Evolutionary conservation across 2,888 invertebrate genomes (phyloP), one percentile per base, ranked within the genome.

Genomic region (Myopa testacea): DNA sequence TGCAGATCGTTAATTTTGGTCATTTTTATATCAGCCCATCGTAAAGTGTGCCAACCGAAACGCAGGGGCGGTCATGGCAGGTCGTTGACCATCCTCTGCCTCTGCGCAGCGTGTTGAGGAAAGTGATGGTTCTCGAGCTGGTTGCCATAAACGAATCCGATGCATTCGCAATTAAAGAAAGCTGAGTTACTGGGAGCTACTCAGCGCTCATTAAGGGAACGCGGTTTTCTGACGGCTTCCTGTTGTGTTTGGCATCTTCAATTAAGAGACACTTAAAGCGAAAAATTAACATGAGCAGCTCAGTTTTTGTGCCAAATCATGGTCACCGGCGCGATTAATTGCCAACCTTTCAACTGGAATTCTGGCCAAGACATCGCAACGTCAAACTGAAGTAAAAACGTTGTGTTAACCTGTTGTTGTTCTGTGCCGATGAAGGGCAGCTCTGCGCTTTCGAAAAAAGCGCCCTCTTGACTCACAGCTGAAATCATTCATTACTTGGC

Each of bases 11-110:
- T 45, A 8, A 45, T 45, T 67, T 67, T 40, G 67, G 40, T 5
- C 6, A 40, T n/a, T 3, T 10, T 16, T 4, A 45, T 10, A 16
- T 55, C n/a, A 55, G 55, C 1, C 55, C n/a, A 12, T 55, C 55
- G 55, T 55, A 55, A 55, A 72, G 72, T 72, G 60, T 72, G 72
- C 45, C 45, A 72, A 71, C 60, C n/a, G 58, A n/a, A 70, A 45
- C 52, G 26, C 26, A 26, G 26, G 26, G n/a, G 70, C 69, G 12
- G 16, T 40, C 19, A 37, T n/a, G 12, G 19, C 14, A 34, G 70
- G 55, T 70, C 55, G 37, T 55, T 70, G 70, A 70, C 70, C 37
- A 52, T 69, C 52, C n/a, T 45, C 38, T 52, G 50, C 34, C 19
- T 26, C 26, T 4, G 4, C 45, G 52, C 16, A 16, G 26, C 16